Percentiles rank a stretch among this genome's conserved stretches.
Evolutionary conservation across 35 echinoderm and acorn worm species (phyloP).

Genomic region (Chiridota heheva): DNA sequence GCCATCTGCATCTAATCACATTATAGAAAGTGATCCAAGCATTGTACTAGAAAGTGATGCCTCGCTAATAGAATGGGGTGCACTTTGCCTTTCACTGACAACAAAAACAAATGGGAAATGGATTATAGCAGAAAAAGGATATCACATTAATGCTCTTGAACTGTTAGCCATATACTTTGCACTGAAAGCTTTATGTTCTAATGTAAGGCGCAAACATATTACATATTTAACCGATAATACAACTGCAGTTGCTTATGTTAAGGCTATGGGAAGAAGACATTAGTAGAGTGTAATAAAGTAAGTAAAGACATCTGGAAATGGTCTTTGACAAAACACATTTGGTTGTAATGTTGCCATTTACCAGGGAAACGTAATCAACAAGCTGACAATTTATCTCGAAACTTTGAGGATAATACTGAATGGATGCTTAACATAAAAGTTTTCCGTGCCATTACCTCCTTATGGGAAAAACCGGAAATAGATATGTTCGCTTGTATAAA

Average conservation of each 20-base stretch:
- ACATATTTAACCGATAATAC: neutral
- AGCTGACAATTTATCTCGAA: constrained; percentile 6
- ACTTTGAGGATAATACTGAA: constrained; percentile 4
- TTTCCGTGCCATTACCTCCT: neutral
- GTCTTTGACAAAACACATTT: neutral
- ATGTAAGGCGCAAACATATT: neutral
- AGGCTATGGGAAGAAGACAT: constrained; percentile 26
- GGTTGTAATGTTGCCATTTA: constrained; percentile 13
- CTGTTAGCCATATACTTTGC: constrained; percentile 1
- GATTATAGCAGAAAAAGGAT: neutral
- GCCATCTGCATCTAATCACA: neutral
- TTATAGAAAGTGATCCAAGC: constrained; percentile 13
- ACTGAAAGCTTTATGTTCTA: neutral
- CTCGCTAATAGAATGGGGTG: constrained; percentile 26
- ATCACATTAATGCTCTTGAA: neutral
- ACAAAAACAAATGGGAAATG: constrained; percentile 14
- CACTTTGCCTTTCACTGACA: neutral
- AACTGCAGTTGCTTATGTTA: constrained; percentile 32
- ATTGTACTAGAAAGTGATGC: constrained; percentile 25
- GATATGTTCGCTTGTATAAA: constrained; percentile 48
- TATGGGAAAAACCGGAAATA: constrained; percentile 18
- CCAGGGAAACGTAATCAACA: constrained; percentile 1
- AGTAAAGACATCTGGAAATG: constrained; percentile 3
- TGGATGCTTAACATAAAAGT: constrained; percentile 25
- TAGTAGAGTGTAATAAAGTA: constrained; percentile 6